Evolutionary conservation across 2,113 vertebrate genomes (phyloP).

Genomic region (Saccopteryx leptura): DNA sequence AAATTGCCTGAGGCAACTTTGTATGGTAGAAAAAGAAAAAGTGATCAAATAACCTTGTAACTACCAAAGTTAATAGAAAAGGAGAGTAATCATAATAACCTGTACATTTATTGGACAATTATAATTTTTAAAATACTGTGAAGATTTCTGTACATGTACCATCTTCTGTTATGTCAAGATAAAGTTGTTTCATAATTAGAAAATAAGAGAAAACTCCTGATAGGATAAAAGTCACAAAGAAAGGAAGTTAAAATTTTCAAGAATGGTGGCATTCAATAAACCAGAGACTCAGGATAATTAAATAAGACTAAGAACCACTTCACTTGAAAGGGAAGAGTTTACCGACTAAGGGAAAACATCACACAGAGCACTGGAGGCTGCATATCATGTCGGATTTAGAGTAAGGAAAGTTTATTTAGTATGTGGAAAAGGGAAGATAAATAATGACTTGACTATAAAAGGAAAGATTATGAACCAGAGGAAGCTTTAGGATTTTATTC

Average conservation of each 20-base stretch:
- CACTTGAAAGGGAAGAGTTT: background rate
- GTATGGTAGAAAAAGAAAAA: background rate
- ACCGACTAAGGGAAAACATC: background rate
- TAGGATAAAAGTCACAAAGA: background rate
- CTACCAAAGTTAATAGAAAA: background rate
- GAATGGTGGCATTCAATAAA: background rate
- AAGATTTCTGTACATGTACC: background rate
- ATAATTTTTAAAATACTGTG: background rate
- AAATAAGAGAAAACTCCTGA: background rate
- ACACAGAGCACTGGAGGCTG: rapidly evolving
- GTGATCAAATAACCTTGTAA: background rate
- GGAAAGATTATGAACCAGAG: background rate
- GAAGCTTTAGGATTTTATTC: background rate
- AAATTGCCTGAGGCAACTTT: background rate
- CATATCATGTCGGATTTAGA: background rate
- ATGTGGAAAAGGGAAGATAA: background rate
- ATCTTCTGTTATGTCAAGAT: background rate
- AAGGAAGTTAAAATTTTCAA: background rate
- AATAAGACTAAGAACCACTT: background rate
- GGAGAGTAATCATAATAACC: background rate
- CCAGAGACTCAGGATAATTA: background rate
- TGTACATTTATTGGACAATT: background rate
- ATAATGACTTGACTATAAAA: background rate
- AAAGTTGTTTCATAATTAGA: background rate
- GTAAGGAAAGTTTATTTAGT: background rate